A percentile compares a stretch with the other conserved stretches of the same genome.
Evolutionary conservation across 2,888 invertebrate species (phyloP).

Genomic region (Homarus gammarus): DNA sequence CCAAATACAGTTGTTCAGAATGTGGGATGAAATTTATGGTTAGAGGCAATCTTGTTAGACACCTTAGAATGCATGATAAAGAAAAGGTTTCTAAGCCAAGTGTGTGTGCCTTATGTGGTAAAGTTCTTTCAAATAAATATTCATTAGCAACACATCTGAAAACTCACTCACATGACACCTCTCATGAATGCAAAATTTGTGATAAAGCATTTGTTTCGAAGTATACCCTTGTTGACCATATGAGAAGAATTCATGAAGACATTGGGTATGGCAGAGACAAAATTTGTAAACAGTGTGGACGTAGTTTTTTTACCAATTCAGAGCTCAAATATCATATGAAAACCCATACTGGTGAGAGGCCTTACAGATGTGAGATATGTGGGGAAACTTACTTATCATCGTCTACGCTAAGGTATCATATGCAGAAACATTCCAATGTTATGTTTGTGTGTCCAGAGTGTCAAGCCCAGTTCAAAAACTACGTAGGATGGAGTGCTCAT

Average conservation of each 20-base stretch:
- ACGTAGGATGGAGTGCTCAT: slow-evolving; percentile 70
- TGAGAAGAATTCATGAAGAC: slow-evolving; percentile 62
- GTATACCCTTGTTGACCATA: slow-evolving; percentile 60
- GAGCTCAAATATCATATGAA: slow-evolving; percentile 68
- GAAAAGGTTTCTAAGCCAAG: slow-evolving; percentile 35
- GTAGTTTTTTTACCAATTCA: slow-evolving; percentile 63
- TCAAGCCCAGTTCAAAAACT: slow-evolving; percentile 61
- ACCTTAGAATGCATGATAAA: slow-evolving; percentile 45
- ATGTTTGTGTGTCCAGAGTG: slow-evolving; percentile 64
- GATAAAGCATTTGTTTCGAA: slow-evolving; percentile 61
- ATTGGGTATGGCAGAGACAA: slow-evolving; percentile 58
- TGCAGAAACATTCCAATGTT: slow-evolving; percentile 69
- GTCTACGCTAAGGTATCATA: slow-evolving; percentile 62
- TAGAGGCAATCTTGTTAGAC: slow-evolving; percentile 57
- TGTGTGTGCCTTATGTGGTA: slow-evolving; percentile 53
- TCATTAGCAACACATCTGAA: slow-evolving; percentile 60
- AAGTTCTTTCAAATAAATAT: slow-evolving; percentile 61
- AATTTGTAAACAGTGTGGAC: slow-evolving; percentile 51
- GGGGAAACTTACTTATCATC: slow-evolving; percentile 62
- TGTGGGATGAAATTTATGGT: slow-evolving; percentile 60
- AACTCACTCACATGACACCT: slow-evolving; percentile 39
- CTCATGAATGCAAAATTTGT: slow-evolving; percentile 50
- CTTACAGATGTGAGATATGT: slow-evolving; percentile 61
- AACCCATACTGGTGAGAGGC: slow-evolving; percentile 64
- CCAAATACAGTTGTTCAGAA: slow-evolving; percentile 50